Conservation (phyloP, 2,113 vertebrate species). For the Dinomys branickii region DNA sequence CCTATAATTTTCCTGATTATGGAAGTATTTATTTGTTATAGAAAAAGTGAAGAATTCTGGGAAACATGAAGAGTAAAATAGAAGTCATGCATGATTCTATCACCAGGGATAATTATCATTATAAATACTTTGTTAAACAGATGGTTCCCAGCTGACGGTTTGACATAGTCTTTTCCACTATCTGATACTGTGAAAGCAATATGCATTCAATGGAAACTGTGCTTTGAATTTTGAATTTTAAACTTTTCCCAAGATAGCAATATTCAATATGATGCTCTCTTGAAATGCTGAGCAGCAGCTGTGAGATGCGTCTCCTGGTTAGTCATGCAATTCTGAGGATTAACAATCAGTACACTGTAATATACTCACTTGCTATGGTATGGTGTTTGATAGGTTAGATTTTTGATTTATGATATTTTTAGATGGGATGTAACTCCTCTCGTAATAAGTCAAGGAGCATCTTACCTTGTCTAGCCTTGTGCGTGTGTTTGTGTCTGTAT, state of each 20-base stretch:
- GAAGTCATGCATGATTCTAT: not conserved
- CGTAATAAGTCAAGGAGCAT: not conserved
- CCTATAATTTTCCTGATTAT: not conserved
- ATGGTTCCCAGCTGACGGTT: not conserved
- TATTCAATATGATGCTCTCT: not conserved
- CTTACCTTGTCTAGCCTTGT: not conserved
- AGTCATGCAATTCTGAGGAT: not conserved
- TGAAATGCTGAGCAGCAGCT: not conserved
- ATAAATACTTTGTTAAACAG: not conserved
- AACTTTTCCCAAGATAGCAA: not conserved
- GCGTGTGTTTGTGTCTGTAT: not conserved
- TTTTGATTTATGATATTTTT: not conserved
- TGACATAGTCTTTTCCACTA: not conserved
- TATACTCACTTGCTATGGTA: not conserved
- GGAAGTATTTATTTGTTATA: not conserved
- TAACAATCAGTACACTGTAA: not conserved
- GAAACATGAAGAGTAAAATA: not conserved
- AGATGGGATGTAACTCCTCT: not conserved
- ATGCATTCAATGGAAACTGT: not conserved
- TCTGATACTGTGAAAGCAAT: not conserved
- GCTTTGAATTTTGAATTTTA: not conserved
- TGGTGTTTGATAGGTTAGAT: not conserved
- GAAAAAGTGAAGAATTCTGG: not conserved
- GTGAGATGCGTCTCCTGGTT: not conserved
- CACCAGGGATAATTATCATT: not conserved